A percentile compares a stretch with the other conserved stretches of the same genome.
These are phyloP conservation scores for Agrotis segetum DNA, from an alignment of 2,888 invertebrate species.

Conservation along the genomic window DNA sequence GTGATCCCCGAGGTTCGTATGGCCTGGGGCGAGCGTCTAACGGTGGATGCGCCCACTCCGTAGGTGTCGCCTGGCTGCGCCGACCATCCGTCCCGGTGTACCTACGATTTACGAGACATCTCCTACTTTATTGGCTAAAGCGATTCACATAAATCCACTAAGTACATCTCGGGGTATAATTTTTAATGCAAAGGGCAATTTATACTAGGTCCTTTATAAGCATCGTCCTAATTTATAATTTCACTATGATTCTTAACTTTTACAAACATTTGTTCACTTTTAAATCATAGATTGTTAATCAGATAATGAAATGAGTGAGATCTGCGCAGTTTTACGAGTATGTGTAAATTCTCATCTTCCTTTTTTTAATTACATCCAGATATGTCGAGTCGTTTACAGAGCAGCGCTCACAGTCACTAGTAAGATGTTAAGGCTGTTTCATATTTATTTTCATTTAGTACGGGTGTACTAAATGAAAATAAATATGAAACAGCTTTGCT, in stretches of 20 bases:
- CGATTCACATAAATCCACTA: constrained; percentile 87
- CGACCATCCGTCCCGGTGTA: constrained; percentile 80
- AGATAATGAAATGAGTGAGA: constrained; percentile 23
- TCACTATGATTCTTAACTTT: constrained; percentile 19
- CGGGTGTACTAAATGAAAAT: no score
- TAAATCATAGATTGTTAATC: constrained; percentile 25
- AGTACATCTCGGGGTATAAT: constrained; percentile 77
- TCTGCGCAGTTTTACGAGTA: constrained; percentile 22
- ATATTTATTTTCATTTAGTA: constrained; percentile 41
- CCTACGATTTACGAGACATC: constrained; percentile 87
- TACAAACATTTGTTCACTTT: constrained; percentile 20
- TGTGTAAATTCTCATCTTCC: constrained; percentile 20
- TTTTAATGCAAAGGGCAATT: constrained; percentile 76
- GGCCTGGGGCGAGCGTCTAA: constrained; percentile 75
- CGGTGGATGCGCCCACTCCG: constrained; percentile 87
- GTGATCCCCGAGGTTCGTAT: constrained; percentile 66
- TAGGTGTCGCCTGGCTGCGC: constrained; percentile 83
- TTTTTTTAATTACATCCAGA: constrained; percentile 48
- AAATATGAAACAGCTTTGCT: no score
- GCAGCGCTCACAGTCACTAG: constrained; percentile 26
- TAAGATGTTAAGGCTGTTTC: constrained; percentile 36
- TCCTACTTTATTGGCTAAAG: constrained; percentile 88
- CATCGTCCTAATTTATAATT: constrained; percentile 48
- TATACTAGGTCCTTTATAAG: constrained; percentile 69
- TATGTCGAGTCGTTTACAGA: constrained; percentile 43